A percentile compares a stretch with the other conserved stretches of the same genome.
Evolutionary conservation across 2,113 vertebrate species (phyloP).

Genomic region (Chrysemys picta): DNA sequence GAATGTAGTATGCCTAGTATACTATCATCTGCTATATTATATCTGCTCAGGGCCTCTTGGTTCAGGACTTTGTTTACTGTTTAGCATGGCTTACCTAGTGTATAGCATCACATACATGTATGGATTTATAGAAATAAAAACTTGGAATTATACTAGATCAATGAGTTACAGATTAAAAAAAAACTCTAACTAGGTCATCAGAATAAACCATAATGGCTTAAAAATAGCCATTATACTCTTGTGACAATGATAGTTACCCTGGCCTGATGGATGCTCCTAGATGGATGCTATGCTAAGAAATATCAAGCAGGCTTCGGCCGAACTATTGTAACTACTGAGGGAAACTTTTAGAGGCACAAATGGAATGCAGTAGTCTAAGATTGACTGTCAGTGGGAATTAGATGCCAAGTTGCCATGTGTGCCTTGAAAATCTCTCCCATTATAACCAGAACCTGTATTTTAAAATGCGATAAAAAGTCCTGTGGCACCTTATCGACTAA

Average conservation of each 20-base stretch:
- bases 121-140: background rate
- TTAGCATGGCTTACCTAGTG: background rate
- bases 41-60: background rate
- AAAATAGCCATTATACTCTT: background rate
- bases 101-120: background rate
- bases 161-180: background rate
- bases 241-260: background rate
- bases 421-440: conserved; percentile 37
- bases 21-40: background rate
- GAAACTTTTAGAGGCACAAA: background rate
- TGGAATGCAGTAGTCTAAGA: background rate
- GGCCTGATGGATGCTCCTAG: background rate
- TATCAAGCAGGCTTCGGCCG: background rate
- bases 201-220: background rate
- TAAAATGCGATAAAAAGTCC: background rate
- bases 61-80: background rate
- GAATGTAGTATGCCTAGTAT: background rate
- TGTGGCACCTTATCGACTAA: no score
- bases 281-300: background rate
- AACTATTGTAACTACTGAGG: background rate
- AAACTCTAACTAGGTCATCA: background rate
- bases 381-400: background rate
- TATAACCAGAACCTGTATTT: conserved; percentile 11
- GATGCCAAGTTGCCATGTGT: background rate
- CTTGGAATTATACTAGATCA: background rate